These are phyloP conservation scores for Python bivittatus DNA, from an alignment of 2,113 vertebrate species.

Conservation along the genomic window DNA sequence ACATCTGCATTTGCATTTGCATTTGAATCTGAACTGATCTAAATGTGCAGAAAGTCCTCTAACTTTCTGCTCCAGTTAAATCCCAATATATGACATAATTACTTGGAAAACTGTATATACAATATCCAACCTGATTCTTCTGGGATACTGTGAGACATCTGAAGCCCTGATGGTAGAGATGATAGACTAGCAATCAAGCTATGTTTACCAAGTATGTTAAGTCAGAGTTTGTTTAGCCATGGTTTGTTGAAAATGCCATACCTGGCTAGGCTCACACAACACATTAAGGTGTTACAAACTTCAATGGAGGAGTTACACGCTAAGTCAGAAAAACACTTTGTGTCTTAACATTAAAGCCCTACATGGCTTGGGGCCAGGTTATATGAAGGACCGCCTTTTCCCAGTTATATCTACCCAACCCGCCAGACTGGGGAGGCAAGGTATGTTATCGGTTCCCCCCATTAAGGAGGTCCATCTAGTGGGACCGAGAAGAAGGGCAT, in stretches of 20 bases:
- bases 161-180: no score
- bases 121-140: background rate
- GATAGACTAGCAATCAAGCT: background rate
- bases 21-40: constrained; percentile 6
- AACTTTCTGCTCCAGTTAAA: constrained; percentile 29
- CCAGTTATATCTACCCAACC: no score
- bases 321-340: background rate
- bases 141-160: background rate
- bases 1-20: constrained; percentile 21
- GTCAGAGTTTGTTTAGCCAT: background rate
- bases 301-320: background rate
- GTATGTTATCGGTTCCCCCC: no score
- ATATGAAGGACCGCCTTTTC: no score
- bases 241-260: background rate
- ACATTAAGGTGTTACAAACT: background rate
- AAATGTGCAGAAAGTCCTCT: background rate
- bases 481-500: no score
- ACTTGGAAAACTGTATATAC: background rate
- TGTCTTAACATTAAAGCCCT: no score
- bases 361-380: no score
- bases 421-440: no score
- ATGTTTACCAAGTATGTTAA: background rate
- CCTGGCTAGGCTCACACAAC: background rate
- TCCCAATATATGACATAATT: background rate
- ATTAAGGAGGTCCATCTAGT: no score